Evolutionary conservation across 2,113 vertebrate genomes (phyloP), one percentile per base, ranked within the genome.

Genomic region (Diphyllodes magnificus): DNA sequence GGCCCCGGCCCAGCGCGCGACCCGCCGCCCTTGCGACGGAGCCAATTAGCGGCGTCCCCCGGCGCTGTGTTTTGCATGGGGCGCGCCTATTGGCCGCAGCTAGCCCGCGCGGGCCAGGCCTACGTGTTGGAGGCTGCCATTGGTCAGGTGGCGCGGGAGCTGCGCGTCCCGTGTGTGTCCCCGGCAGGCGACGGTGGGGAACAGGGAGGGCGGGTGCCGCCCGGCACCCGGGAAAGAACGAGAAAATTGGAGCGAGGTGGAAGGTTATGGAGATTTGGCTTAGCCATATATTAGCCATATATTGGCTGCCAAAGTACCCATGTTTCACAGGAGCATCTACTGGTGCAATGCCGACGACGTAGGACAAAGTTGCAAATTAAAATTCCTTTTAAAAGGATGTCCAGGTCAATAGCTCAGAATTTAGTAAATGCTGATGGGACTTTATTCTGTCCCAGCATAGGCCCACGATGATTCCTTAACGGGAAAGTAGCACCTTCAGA

Each of bases 191-290:
- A 3, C 45, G 12, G 57, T 1, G 13, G 49, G 42, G 27, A 4
- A 4, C 0, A 8, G 35, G 6, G 4, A 7, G 12, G 8, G 30
- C 1, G 6, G 16, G 2, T 3, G 51, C 5, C 16, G 6, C 5
- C 2, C 11, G 11, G 5, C 28, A 0, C 17, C 5, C 2, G 49
- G 63, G 14, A 25, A 59, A 44, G 22, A 4, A 0, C 30, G 3
- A 24, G 7, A 14, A 24, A 31, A 10, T 1, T 5, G 35, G 66
- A 10, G 31, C 9, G 13, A 22, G 5, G 0, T 2, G 35, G 14
- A 4, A 3, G 16, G 10, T 2, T 1, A 0, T 0, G 49, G 9
- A 4, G 37, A 11, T 17, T 0, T 19, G 53, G n/a, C n/a, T 2
- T 2, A 11, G 35, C 39, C 17, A 6, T 4, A 3, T 11, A 0